Conservation (phyloP, 2,797 vertebrate genomes). For the Diplodus puntazzo region DNA sequence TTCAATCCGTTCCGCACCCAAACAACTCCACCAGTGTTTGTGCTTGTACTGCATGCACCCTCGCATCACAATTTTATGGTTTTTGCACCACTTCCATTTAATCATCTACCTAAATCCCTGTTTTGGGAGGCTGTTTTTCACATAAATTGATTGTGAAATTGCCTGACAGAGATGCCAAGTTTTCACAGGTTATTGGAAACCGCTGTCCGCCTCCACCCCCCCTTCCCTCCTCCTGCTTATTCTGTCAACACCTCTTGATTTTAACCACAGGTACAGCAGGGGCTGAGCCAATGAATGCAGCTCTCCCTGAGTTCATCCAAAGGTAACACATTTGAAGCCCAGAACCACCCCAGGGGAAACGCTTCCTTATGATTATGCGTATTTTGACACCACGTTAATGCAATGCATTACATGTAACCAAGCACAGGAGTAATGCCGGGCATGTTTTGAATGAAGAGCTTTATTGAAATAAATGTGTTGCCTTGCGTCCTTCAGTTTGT, state of each 20-base stretch:
- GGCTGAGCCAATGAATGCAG: slow-evolving; percentile 70
- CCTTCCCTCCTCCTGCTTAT: slow-evolving; percentile 47
- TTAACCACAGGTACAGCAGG: slow-evolving; percentile 77
- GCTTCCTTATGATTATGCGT: slow-evolving; percentile 53
- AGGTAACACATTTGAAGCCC: slow-evolving; percentile 80
- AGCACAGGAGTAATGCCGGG: slow-evolving; percentile 29
- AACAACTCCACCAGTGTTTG: slow-evolving; percentile 64
- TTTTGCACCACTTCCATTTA: slow-evolving; percentile 51
- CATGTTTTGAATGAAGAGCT: slow-evolving; percentile 38
- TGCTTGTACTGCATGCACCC: slow-evolving; percentile 38
- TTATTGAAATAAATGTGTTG: slow-evolving; percentile 58
- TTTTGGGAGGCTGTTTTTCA: slow-evolving; percentile 55
- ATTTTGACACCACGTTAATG: slow-evolving; percentile 73
- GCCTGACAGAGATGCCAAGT: slow-evolving; percentile 67
- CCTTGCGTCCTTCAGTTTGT: slow-evolving; percentile 49
- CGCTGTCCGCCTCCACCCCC: slow-evolving; percentile 43
- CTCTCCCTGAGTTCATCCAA: slow-evolving; percentile 77
- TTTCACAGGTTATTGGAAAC: slow-evolving; percentile 67
- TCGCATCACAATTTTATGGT: slow-evolving; percentile 57
- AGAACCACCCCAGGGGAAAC: slow-evolving; percentile 68
- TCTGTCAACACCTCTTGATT: slow-evolving; percentile 81
- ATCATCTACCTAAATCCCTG: slow-evolving; percentile 61
- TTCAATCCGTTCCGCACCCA: slow-evolving; percentile 66
- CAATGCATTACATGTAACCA: slow-evolving; percentile 55
- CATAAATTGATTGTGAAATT: slow-evolving; percentile 69